Conservation (phyloP, 2,888 invertebrate genomes). For the Melinaea menophilus region DNA sequence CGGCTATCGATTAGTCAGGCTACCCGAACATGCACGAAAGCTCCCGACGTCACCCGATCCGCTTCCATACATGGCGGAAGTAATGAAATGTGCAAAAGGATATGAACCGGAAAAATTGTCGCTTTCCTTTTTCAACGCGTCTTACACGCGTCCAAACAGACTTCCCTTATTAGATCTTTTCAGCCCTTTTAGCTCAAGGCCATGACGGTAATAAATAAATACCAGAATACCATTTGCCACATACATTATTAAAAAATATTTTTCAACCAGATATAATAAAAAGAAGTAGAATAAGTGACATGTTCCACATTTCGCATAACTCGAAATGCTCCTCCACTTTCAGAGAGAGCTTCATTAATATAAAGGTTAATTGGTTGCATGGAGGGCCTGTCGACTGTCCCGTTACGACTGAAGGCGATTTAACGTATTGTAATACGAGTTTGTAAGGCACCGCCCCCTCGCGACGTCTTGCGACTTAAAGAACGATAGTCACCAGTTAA, state of each 20-base stretch:
- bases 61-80: constrained; percentile 72
- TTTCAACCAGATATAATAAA: constrained; percentile 7
- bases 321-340: constrained; percentile 42
- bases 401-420: constrained; percentile 56
- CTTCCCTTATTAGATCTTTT: constrained; percentile 58
- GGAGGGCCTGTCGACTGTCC: constrained; percentile 49
- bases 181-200: constrained; percentile 40
- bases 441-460: constrained; percentile 46
- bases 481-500: constrained; percentile 47
- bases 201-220: constrained; percentile 10
- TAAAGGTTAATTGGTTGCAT: constrained; percentile 60
- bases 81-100: constrained; percentile 76
- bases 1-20: constrained; percentile 67
- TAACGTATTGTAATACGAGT: constrained; percentile 65
- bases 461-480: constrained; percentile 41
- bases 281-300: constrained; percentile 25
- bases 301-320: constrained; percentile 17
- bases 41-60: constrained; percentile 49
- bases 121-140: constrained; percentile 69
- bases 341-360: constrained; percentile 60
- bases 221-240: not conserved
- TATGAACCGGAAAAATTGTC: constrained; percentile 77
- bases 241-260: no score
- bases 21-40: constrained; percentile 51
- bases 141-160: constrained; percentile 61